These are phyloP conservation scores for Petromus typicus DNA, from an alignment of 2,113 vertebrate genomes.

Conservation along the genomic window DNA sequence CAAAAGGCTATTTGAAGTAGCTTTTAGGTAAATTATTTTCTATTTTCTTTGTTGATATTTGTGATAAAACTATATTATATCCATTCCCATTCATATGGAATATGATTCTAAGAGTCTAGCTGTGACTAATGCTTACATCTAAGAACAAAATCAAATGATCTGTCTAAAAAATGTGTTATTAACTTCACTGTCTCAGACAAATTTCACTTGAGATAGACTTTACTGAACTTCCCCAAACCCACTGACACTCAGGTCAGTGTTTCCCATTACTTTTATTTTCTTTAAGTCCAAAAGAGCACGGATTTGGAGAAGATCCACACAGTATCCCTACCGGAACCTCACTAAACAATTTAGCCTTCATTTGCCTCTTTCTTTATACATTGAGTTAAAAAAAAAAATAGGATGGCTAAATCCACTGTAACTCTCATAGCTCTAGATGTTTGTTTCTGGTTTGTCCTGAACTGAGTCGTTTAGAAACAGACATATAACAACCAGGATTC, in stretches of 20 bases:
- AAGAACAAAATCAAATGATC: constrained; percentile 5
- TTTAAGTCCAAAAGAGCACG: constrained; percentile 2
- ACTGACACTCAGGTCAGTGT: neutral
- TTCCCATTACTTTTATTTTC: constrained; percentile 15
- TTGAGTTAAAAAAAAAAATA: neutral
- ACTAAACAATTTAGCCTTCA: neutral
- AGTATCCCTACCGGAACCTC: neutral
- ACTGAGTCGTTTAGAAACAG: neutral
- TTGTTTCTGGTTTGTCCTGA: neutral
- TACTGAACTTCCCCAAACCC: neutral
- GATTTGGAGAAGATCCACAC: neutral
- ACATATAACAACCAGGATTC: neutral
- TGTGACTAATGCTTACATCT: neutral
- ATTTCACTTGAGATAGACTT: neutral
- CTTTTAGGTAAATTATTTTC: constrained; percentile 13
- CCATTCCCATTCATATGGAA: neutral
- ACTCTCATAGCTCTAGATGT: neutral
- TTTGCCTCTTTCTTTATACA: neutral
- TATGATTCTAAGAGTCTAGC: neutral
- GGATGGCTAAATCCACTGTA: neutral
- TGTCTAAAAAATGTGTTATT: neutral
- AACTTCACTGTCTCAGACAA: neutral
- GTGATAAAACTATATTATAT: neutral
- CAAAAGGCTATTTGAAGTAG: neutral
- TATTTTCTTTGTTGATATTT: neutral